Evolutionary conservation across 2,888 invertebrate species (phyloP).

Genomic region (Chymomyza fuscimana): DNA sequence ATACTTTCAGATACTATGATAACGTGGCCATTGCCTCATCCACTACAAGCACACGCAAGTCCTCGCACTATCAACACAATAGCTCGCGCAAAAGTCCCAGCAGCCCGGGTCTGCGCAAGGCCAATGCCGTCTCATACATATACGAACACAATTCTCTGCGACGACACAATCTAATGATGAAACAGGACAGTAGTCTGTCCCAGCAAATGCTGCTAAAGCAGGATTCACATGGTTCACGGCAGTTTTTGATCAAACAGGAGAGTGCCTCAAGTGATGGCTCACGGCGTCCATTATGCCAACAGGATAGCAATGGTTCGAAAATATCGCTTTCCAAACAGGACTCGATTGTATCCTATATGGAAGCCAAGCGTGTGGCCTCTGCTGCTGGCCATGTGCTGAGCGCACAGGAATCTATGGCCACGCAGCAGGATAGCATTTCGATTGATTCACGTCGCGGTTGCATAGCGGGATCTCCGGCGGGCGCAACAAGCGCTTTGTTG

Average conservation of each 20-base stretch:
- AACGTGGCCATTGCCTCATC: slow-evolving; percentile 92
- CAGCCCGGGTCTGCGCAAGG: slow-evolving; percentile 81
- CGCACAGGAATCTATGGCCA: slow-evolving; percentile 61
- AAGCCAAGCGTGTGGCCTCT: slow-evolving; percentile 67
- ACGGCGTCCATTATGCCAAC: slow-evolving; percentile 77
- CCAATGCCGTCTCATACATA: slow-evolving; percentile 82
- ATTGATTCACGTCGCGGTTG: slow-evolving; percentile 76
- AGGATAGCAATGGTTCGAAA: slow-evolving; percentile 79
- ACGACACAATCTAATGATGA: slow-evolving; percentile 78
- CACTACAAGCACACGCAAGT: slow-evolving; percentile 91
- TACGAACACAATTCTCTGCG: slow-evolving; percentile 79
- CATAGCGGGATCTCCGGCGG: slow-evolving; percentile 47
- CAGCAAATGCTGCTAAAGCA: slow-evolving; percentile 79
- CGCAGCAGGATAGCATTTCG: slow-evolving; percentile 77
- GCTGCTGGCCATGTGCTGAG: slow-evolving; percentile 47
- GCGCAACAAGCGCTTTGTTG: slow-evolving; percentile 56
- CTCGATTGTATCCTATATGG: slow-evolving; percentile 80
- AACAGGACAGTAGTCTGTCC: slow-evolving; percentile 79
- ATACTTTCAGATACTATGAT: slow-evolving; percentile 85
- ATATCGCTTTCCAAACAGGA: slow-evolving; percentile 79
- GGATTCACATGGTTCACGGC: slow-evolving; percentile 79
- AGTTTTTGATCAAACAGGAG: slow-evolving; percentile 79
- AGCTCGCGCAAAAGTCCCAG: slow-evolving; percentile 80
- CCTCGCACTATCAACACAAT: slow-evolving; percentile 91
- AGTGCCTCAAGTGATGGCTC: slow-evolving; percentile 79